A percentile compares a stretch with the other conserved stretches of the same genome.
These are phyloP conservation scores for Meiosimyza decipiens DNA, from an alignment of 2,888 invertebrate species.

Conservation along the genomic window DNA sequence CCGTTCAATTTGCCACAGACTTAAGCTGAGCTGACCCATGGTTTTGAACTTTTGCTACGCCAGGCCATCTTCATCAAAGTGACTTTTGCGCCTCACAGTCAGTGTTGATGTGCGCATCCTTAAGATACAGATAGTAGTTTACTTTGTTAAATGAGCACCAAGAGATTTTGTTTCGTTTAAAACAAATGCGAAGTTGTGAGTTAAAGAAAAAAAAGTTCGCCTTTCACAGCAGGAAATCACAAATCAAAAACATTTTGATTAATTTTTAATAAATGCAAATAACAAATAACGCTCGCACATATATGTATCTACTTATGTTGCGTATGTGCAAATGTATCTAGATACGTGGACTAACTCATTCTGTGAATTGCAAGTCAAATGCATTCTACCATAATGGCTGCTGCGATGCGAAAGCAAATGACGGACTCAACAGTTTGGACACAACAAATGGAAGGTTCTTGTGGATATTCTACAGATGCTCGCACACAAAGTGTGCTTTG, in stretches of 20 bases:
- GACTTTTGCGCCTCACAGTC: not conserved
- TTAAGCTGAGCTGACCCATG: not conserved
- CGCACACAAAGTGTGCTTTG: too few species aligned
- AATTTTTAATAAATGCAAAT: conserved; percentile 60
- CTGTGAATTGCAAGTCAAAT: not conserved
- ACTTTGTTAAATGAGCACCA: too few species aligned
- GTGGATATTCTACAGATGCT: too few species aligned
- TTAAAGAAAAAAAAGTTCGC: conserved; percentile 37
- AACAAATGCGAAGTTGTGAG: conserved; percentile 12
- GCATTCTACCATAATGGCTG: too few species aligned
- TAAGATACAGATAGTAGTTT: too few species aligned
- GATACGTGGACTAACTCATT: not conserved
- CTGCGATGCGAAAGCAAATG: too few species aligned
- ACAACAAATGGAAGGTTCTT: too few species aligned
- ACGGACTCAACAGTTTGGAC: too few species aligned
- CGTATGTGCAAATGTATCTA: conserved; percentile 3
- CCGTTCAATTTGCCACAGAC: conserved; percentile 19
- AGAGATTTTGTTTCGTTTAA: not conserved
- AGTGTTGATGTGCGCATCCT: not conserved
- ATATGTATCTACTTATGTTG: not conserved
- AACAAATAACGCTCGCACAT: conserved; percentile 31
- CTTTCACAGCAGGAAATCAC: conserved; percentile 62
- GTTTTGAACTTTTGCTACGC: not conserved
- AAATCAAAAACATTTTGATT: conserved; percentile 62
- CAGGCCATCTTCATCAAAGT: not conserved